Conservation (phyloP, 2,888 invertebrate species). For the Drosophila atroscutellata region DNA sequence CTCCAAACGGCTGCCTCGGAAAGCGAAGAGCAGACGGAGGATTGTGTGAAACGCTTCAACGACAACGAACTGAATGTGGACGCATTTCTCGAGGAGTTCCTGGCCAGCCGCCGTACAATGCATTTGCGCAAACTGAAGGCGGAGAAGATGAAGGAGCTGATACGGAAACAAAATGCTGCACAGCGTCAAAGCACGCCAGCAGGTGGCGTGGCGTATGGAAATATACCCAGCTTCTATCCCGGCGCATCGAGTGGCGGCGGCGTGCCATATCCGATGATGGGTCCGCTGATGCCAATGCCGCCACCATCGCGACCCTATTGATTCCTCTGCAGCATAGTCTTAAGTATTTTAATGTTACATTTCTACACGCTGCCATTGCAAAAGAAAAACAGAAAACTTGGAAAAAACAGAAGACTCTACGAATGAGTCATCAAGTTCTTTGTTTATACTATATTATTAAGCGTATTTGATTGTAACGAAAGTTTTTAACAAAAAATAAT, state of each 20-base stretch:
- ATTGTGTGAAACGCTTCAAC: conserved; percentile 92
- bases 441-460: conserved; percentile 21
- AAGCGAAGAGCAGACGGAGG: conserved; percentile 96
- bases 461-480: neutral
- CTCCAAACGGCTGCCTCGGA: conserved; percentile 96
- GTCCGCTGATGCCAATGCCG: conserved; percentile 93
- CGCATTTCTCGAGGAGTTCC: conserved; percentile 93
- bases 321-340: neutral
- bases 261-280: conserved; percentile 85
- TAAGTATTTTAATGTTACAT: neutral
- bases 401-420: neutral
- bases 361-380: conserved; percentile 55
- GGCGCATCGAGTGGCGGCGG: conserved; percentile 35
- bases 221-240: conserved; percentile 66
- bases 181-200: conserved; percentile 60
- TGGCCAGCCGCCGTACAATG: conserved; percentile 90
- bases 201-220: conserved; percentile 63
- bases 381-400: neutral
- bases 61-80: conserved; percentile 89
- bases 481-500: neutral
- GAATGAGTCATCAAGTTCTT: conserved; percentile 49
- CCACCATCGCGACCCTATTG: conserved; percentile 91
- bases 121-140: conserved; percentile 95
- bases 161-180: conserved; percentile 83
- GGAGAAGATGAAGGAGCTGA: conserved; percentile 94